These are phyloP conservation scores for Oxyruncus cristatus DNA, from an alignment of 2,113 vertebrate genomes.

Conservation along the genomic window DNA sequence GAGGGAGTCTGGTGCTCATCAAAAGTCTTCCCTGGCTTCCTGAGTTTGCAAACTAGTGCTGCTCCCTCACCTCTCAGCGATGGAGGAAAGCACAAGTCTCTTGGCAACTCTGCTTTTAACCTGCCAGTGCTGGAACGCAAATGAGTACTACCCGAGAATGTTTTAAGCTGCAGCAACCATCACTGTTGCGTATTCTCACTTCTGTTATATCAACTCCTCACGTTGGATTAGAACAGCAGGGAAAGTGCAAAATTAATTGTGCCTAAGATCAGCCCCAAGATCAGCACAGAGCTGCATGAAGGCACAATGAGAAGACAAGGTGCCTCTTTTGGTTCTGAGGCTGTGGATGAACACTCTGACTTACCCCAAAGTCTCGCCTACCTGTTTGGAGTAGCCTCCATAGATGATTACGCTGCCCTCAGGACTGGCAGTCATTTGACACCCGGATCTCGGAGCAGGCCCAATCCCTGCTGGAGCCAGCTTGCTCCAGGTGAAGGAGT, in stretches of 20 bases:
- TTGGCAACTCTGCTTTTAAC: background rate
- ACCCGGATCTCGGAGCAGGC: slow-evolving; percentile 86
- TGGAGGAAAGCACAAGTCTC: background rate
- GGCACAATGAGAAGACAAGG: background rate
- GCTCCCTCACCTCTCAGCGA: background rate
- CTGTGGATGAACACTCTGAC: background rate
- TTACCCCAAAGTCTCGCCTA: background rate
- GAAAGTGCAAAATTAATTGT: background rate
- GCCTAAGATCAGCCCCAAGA: background rate
- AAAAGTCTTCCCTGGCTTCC: background rate
- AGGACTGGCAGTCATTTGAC: slow-evolving; percentile 81
- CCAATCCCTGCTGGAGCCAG: slow-evolving; percentile 77
- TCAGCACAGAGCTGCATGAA: background rate
- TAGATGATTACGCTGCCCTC: slow-evolving; percentile 87
- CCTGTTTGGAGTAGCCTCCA: slow-evolving; percentile 95
- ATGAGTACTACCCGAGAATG: background rate
- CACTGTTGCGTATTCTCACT: background rate
- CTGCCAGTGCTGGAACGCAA: background rate
- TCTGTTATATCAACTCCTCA: background rate
- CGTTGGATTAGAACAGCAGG: background rate
- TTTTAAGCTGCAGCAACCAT: background rate
- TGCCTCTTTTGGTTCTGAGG: background rate
- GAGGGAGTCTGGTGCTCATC: background rate
- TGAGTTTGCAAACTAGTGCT: background rate
- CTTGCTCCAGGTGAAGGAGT: slow-evolving; percentile 87